Base-by-base conservation (phyloP, 2,888 invertebrate species). In the Euclidia mi region DNA sequence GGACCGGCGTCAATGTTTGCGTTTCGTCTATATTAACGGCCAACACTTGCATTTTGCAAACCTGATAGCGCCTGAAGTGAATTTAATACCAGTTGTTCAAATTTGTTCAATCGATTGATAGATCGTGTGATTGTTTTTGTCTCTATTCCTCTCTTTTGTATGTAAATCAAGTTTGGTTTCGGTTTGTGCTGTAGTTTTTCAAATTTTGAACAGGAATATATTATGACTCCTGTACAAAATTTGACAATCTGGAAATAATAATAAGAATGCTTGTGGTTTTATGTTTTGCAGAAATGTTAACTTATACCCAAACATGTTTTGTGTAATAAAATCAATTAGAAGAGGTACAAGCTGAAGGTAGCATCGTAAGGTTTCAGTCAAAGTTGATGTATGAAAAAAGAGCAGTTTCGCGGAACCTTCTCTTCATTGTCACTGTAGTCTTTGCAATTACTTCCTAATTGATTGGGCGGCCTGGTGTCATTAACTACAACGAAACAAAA, bases 241-340 rank as follows among this genome's bases (percentile, higher is more conserved):
- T n/a, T n/a, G n/a, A n/a, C n/a, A n/a, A n/a, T n/a, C n/a, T n/a
- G n/a, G n/a, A n/a, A n/a, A n/a, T n/a, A n/a, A n/a, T n/a, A n/a
- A n/a, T n/a, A n/a, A n/a, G n/a, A n/a, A n/a, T n/a, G n/a, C n/a
- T n/a, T n/a, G n/a, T n/a, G n/a, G n/a, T n/a, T n/a, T n/a, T n/a
- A n/a, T n/a, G n/a, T n/a, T n/a, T n/a, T n/a, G n/a, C n/a, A n/a
- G n/a, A n/a, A n/a, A n/a, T n/a, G n/a, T n/a, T n/a, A n/a, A n/a
- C n/a, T n/a, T n/a, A n/a, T n/a, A n/a, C n/a, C n/a, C n/a, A n/a
- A n/a, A n/a, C n/a, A n/a, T n/a, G n/a, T n/a, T 25, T 25, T 25
- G 6, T 4, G 6, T 25, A 25, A 28, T 44, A 52, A 66, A 66
- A 45, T 35, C 56, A 61, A 65, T 65, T 61, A 51, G 49, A 56